Base-by-base conservation (phyloP, 2,888 invertebrate genomes). In the Corbicula japonica region DNA sequence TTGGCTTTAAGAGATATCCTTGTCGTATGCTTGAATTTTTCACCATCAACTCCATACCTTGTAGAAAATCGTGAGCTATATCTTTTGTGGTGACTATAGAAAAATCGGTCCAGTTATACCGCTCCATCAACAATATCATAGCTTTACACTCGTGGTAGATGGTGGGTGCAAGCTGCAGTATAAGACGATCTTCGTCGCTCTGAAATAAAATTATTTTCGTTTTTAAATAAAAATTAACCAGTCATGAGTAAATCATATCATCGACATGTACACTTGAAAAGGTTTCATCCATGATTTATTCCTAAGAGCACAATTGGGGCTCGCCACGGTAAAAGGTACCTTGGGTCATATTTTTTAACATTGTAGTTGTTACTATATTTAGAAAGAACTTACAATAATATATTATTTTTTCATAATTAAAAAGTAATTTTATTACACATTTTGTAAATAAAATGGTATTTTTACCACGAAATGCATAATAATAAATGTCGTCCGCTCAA, bases 81-180 rank as follows among this genome's bases (percentile, higher is more conserved):
- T 77, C 77, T 6, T 71, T 52, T 6, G 91, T 91, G 5, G 93
- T 92, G 80, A 98, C 97, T 86, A 98, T 97, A 88, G 97, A 97
- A 94, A 98, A 98, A 93, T 97, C 97, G 93, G 98, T 97, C 98
- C 98, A 98, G 94, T 97, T 97, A 95, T 98, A 99, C 87, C 98
- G 95, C 94, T 97, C 97, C 91, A 99, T 94, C 91, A 99, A 97
- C 92, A 97, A 97, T 89, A 99, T 94, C 98, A 99, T 98, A 71
- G 98, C 99, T 63, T 97, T 97, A 46, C 98, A 98, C 94, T 98
- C 98, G 93, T 99, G 99, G 94, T 98, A 97, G 89, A 99, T 96
- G 73, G 98, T 98, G 80, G 99, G 99, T 71, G 99, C 98, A 93
- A 99, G 95, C 94, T 99, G 98, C 85, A 98, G 95, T 89, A 98